A percentile compares a stretch with the other conserved stretches of the same genome.
phyloP scores from a whole-genome alignment of 2,797 vertebrate species.

The Glossophaga mutica region DNA sequence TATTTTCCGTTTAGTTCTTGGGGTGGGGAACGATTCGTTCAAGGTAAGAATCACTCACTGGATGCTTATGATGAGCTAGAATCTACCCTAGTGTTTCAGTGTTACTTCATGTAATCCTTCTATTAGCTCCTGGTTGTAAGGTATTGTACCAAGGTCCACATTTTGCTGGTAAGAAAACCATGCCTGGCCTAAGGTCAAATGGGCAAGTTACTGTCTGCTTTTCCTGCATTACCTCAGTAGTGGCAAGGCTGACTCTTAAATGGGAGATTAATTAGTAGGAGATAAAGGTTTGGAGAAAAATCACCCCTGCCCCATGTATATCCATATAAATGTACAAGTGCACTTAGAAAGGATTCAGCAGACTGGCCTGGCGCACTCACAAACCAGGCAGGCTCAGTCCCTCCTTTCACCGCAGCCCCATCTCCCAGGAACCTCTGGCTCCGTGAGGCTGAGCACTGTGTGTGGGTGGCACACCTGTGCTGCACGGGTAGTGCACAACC shows the following conservation, averaged over 20 bases:
- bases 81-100: background rate
- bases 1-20: background rate
- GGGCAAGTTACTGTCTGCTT: background rate
- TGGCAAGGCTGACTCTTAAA: background rate
- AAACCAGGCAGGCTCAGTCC: background rate
- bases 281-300: background rate
- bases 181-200: background rate
- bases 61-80: background rate
- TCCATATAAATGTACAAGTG: background rate
- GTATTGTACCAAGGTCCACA: background rate
- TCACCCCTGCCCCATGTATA: background rate
- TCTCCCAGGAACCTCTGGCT: background rate
- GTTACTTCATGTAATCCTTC: background rate
- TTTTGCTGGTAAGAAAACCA: background rate
- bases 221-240: background rate
- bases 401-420: no score
- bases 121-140: background rate
- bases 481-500: accelerated
- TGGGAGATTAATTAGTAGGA: background rate
- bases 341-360: background rate
- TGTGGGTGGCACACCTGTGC: accelerated
- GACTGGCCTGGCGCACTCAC: background rate
- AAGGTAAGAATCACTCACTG: background rate
- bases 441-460: background rate
- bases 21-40: background rate